A percentile compares a stretch with the other conserved stretches of the same genome.
phyloP scores from a whole-genome alignment of 2,888 invertebrate species.

The Machimus atricapillus region DNA sequence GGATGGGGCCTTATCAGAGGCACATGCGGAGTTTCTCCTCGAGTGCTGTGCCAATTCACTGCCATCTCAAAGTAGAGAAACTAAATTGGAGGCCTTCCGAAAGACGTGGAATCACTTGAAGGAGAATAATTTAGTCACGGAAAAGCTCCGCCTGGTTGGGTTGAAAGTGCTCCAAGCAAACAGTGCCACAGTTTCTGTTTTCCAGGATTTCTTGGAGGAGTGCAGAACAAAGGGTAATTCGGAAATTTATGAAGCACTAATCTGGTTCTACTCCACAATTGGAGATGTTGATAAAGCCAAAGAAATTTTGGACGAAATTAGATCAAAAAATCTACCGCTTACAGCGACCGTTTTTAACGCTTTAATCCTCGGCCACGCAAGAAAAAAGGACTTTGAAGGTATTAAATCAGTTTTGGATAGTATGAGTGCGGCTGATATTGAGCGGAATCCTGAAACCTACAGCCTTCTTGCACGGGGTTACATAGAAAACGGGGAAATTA shows the following conservation, averaged over 20 bases:
- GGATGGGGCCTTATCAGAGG: not conserved
- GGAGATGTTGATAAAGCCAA: conserved; percentile 69
- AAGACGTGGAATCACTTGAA: conserved; percentile 1
- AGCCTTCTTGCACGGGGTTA: conserved; percentile 65
- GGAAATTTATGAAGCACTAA: not conserved
- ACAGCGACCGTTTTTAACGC: conserved; percentile 69
- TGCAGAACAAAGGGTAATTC: not conserved
- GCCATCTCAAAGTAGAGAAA: not conserved
- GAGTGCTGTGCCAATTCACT: not conserved
- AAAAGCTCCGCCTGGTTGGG: not conserved
- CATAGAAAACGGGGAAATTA: conserved; percentile 63
- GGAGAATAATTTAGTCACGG: not conserved
- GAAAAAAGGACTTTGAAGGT: conserved; percentile 59
- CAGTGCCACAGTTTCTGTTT: not conserved
- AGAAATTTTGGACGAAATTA: conserved; percentile 69
- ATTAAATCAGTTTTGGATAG: conserved; percentile 65
- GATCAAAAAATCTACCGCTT: conserved; percentile 64
- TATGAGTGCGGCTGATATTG: conserved; percentile 67
- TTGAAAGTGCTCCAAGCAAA: not conserved
- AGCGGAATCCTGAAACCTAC: conserved; percentile 64
- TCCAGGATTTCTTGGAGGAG: not conserved
- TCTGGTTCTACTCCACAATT: conserved; percentile 64
- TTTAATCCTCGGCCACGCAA: conserved; percentile 67
- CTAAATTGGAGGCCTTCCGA: not conserved
- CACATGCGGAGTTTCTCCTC: not conserved